These are phyloP conservation scores for Drosophila ohnishii DNA, from an alignment of 1,140 invertebrate genomes.

Conservation along the genomic window DNA sequence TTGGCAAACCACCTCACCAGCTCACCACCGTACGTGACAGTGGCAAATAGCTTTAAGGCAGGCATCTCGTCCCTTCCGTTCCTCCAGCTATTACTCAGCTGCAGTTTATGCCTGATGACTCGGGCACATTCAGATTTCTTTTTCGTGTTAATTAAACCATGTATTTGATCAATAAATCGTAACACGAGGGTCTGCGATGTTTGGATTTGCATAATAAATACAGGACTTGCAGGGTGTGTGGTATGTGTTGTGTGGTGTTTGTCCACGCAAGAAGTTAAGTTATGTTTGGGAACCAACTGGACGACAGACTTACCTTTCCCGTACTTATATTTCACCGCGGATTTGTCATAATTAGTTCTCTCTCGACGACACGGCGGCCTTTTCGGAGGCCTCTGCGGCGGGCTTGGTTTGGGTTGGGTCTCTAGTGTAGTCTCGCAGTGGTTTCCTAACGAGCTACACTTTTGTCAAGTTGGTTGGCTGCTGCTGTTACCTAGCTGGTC, in stretches of 20 bases:
- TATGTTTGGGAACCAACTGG: constrained; percentile 46
- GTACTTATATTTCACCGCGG: constrained; percentile 64
- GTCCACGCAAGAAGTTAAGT: constrained; percentile 40
- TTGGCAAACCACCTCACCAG: constrained; percentile 26
- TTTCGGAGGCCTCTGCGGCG: constrained; percentile 38
- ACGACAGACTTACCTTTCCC: constrained; percentile 54
- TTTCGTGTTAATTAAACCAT: constrained; percentile 38
- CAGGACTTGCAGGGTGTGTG: not conserved
- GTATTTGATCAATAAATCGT: constrained; percentile 35
- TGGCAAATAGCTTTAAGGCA: constrained; percentile 43
- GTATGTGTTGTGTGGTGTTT: constrained; percentile 15
- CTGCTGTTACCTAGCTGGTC: constrained; percentile 37
- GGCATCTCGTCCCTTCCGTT: constrained; percentile 2
- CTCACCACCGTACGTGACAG: constrained; percentile 34
- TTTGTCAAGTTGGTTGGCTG: constrained; percentile 65
- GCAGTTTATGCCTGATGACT: constrained; percentile 19
- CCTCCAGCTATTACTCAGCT: constrained; percentile 21
- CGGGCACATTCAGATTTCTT: constrained; percentile 18
- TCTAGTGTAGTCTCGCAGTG: constrained; percentile 42
- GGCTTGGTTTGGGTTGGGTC: not conserved
- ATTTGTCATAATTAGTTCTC: constrained; percentile 79
- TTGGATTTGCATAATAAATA: constrained; percentile 21
- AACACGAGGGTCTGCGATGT: not conserved
- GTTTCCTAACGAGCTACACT: constrained; percentile 64
- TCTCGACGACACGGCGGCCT: constrained; percentile 54